Conservation (phyloP, 2,888 invertebrate species). For the Amaurobius ferox region DNA sequence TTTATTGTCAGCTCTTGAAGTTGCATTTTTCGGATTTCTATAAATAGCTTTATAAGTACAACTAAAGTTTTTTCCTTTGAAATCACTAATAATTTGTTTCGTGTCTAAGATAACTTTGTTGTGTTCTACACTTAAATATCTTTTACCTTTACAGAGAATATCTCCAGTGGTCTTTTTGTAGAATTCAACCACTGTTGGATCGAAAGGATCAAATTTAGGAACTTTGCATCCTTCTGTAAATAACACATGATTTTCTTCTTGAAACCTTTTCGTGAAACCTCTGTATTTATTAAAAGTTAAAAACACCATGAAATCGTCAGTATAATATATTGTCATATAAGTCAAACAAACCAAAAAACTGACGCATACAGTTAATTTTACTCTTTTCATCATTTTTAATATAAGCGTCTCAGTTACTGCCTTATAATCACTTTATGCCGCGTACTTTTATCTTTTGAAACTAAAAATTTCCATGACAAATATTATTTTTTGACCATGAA, state of each 20-base stretch:
- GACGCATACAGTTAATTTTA: too few species aligned
- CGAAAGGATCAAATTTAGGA: slow-evolving; percentile 45
- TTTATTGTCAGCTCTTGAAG: slow-evolving; percentile 6
- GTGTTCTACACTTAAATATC: not conserved
- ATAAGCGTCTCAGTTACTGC: too few species aligned
- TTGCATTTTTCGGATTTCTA: not conserved
- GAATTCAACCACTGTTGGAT: slow-evolving; percentile 29
- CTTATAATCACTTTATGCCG: too few species aligned
- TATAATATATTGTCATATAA: too few species aligned
- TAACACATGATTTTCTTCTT: not conserved
- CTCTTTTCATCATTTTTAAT: too few species aligned
- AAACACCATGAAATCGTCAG: too few species aligned
- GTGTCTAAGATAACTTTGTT: not conserved
- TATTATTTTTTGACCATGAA: too few species aligned
- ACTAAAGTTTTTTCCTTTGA: not conserved
- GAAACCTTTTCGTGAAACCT: not conserved
- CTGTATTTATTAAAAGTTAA: too few species aligned
- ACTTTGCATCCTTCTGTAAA: slow-evolving; percentile 43
- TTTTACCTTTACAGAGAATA: slow-evolving; percentile 9
- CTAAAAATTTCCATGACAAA: too few species aligned
- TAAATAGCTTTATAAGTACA: slow-evolving; percentile 17
- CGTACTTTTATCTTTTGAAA: too few species aligned
- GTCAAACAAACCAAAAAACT: too few species aligned
- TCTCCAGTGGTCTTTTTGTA: not conserved
- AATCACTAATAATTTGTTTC: not conserved